phyloP scores from a whole-genome alignment of 92 coral and sea anemone genomes.

The Siderastrea siderea region DNA sequence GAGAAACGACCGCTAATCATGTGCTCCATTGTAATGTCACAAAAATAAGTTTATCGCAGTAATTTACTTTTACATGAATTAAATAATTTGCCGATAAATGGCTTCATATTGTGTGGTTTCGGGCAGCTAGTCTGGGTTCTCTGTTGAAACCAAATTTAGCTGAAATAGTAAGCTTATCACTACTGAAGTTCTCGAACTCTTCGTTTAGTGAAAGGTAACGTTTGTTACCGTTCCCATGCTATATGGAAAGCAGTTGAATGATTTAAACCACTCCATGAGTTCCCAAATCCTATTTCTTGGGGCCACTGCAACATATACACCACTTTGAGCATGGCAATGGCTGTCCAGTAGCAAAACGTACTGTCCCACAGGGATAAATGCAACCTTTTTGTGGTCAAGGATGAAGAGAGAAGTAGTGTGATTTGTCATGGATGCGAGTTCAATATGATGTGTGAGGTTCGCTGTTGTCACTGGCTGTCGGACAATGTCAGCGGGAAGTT shows the following conservation, averaged over 20 bases:
- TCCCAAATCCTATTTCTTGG: slow-evolving; percentile 47
- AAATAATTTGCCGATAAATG: no score
- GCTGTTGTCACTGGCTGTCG: slow-evolving; percentile 12
- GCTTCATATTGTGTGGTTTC: no score
- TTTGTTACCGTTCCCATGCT: slow-evolving; percentile 43
- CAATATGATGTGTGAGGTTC: slow-evolving; percentile 37
- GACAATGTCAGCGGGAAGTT: slow-evolving; percentile 39
- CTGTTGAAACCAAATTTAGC: not conserved
- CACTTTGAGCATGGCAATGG: slow-evolving; percentile 41
- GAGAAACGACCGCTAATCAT: no score
- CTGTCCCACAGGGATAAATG: slow-evolving; percentile 42
- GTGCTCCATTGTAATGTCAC: no score
- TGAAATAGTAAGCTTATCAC: not conserved
- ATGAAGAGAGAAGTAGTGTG: slow-evolving; percentile 18
- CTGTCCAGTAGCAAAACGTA: slow-evolving; percentile 38
- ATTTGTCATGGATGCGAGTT: slow-evolving; percentile 19
- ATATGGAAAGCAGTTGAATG: slow-evolving; percentile 30
- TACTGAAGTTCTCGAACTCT: not conserved
- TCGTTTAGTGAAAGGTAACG: slow-evolving; percentile 11
- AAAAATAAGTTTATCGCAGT: no score
- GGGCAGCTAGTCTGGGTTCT: no score
- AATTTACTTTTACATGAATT: no score
- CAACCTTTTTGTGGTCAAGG: slow-evolving; percentile 20
- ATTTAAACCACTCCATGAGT: slow-evolving; percentile 35
- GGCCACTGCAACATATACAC: slow-evolving; percentile 38